phyloP scores from a whole-genome alignment of 2,888 invertebrate species.

The Kryphioiulus occultus region DNA sequence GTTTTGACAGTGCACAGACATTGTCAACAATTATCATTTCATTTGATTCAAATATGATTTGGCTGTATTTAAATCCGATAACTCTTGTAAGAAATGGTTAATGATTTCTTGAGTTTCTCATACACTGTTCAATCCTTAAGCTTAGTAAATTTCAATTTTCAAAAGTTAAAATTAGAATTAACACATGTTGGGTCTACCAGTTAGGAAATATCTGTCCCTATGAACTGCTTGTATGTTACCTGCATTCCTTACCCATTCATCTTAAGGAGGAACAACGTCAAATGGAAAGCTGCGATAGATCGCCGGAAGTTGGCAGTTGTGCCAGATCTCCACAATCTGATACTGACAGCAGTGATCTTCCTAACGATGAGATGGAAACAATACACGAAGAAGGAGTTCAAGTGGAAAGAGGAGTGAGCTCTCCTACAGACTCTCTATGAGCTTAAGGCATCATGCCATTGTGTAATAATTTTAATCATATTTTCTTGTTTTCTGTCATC shows the following conservation, averaged over 20 bases:
- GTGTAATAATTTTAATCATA: slow-evolving; percentile 19
- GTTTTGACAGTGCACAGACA: too few relatives aligned
- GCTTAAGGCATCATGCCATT: neutral
- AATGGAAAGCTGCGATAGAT: slow-evolving; percentile 44
- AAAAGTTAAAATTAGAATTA: neutral
- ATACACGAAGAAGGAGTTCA: slow-evolving; percentile 49
- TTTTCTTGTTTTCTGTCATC: neutral
- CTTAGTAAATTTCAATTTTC: neutral
- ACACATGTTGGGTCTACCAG: neutral
- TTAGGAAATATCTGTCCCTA: neutral
- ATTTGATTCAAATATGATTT: too few relatives aligned
- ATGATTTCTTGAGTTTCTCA: too few relatives aligned
- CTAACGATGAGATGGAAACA: slow-evolving; percentile 50
- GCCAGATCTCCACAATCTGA: slow-evolving; percentile 39
- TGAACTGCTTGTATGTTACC: neutral
- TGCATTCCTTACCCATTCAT: slow-evolving; percentile 24
- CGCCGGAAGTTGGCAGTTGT: slow-evolving; percentile 31
- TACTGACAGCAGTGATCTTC: slow-evolving; percentile 39
- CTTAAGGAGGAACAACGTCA: slow-evolving; percentile 41
- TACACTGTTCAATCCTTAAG: neutral
- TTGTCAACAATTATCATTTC: too few relatives aligned
- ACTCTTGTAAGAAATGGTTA: too few relatives aligned
- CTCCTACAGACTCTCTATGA: slow-evolving; percentile 13
- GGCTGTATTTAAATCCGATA: too few relatives aligned
- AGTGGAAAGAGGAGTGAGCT: slow-evolving; percentile 20